Evolutionary conservation across 2,797 vertebrate genomes (phyloP), one percentile per base, ranked within the genome.

Genomic region (Parambassis ranga): DNA sequence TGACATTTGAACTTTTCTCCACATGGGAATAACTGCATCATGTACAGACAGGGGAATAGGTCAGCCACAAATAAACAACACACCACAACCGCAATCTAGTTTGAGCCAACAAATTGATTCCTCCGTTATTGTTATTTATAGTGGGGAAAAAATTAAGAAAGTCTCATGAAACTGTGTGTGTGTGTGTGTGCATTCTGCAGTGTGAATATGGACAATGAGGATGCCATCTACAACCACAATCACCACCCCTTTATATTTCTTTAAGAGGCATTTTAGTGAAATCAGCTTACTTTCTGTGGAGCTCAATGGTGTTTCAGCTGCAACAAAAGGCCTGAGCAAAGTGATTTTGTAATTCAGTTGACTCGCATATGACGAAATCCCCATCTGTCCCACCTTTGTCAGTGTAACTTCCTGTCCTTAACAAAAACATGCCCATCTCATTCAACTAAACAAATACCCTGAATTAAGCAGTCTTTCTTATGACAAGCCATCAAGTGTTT

Each of bases 321-420:
- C 7, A 6, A 86, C 84, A 88, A 87, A 77, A 47, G 78, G 16
- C 56, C 41, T 70, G 47, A 75, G 38, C 74, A 56, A 77, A 82
- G 70, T 53, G 57, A 78, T 87, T 86, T 70, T 50, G 28, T 65
- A 24, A 83, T 83, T 87, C 55, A 73, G 32, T 47, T 64, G 31
- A 69, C 24, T 75, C 37, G 9, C 39, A 53, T n/a, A 49, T 59
- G 32, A 66, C 64, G 56, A 42, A 44, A 43, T 33, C 50, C 50
- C 82, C 85, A 87, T 82, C 84, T 86, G 85, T 77, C 49, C 43
- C 37, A 74, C 50, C 59, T 82, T 81, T 82, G 68, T 82, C 20
- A 24, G 20, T 24, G 38, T 19, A 46, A 50, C 46, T 35, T 65
- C 65, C 57, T 52, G 47, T 81, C 15, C 15, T 24, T 15, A 19